phyloP scores from a whole-genome alignment of 2,113 vertebrate genomes.

The Mobula hypostoma region DNA sequence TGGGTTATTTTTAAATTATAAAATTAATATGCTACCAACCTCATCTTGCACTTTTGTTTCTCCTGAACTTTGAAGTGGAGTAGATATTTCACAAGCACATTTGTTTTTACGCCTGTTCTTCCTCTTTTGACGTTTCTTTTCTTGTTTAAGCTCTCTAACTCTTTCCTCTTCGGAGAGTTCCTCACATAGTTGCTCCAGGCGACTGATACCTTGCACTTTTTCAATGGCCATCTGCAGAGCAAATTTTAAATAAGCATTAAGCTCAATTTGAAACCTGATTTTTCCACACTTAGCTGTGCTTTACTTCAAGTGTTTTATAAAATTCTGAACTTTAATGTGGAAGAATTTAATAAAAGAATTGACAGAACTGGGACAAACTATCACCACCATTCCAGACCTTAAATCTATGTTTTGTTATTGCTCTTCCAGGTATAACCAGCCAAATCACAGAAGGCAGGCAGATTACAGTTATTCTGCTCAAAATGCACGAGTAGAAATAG shows the following conservation, averaged over 20 bases:
- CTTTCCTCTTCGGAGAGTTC: constrained; percentile 91
- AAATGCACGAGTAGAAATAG: not conserved
- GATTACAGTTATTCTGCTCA: not conserved
- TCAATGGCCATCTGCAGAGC: constrained; percentile 84
- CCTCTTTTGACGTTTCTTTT: constrained; percentile 92
- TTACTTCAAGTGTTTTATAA: not conserved
- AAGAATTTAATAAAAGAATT: not conserved
- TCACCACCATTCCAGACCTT: not conserved
- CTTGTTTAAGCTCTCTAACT: constrained; percentile 88
- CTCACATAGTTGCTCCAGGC: constrained; percentile 89
- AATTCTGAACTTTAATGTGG: not conserved
- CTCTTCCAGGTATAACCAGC: not conserved
- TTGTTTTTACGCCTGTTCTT: constrained; percentile 96
- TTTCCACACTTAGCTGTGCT: not conserved
- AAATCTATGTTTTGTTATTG: not conserved
- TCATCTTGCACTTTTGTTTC: constrained; percentile 70
- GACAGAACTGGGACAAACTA: not conserved
- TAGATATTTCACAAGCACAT: constrained; percentile 71
- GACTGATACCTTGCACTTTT: constrained; percentile 91
- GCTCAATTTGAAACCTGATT: no score
- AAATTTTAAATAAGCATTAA: not conserved
- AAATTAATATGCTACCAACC: constrained; percentile 52
- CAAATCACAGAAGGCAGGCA: not conserved
- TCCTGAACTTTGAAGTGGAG: constrained; percentile 65
- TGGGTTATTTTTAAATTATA: not conserved